A percentile compares a stretch with the other conserved stretches of the same genome.
These are phyloP conservation scores for Hylyphantes graminicola DNA, from an alignment of 1,140 invertebrate genomes.

Conservation along the genomic window DNA sequence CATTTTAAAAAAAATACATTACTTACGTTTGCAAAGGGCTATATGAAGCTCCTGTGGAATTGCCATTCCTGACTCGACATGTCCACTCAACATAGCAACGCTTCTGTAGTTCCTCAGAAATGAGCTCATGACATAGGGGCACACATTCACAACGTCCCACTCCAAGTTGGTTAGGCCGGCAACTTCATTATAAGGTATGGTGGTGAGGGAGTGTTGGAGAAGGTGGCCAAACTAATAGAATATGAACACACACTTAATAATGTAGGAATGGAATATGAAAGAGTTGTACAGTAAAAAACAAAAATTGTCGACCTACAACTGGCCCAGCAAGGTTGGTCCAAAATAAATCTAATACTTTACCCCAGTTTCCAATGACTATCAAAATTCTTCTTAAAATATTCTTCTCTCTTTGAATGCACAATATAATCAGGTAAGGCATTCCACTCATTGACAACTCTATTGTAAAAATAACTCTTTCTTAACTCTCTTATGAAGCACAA, in stretches of 20 bases:
- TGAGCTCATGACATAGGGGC: conserved; percentile 82
- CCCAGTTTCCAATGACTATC: too few species aligned
- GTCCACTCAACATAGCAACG: conserved; percentile 76
- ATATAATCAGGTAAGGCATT: too few species aligned
- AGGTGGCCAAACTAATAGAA: conserved; percentile 80
- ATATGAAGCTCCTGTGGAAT: conserved; percentile 76
- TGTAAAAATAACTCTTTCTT: too few species aligned
- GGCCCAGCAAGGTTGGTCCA: neutral
- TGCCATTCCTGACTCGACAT: conserved; percentile 77
- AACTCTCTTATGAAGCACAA: too few species aligned
- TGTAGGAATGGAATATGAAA: neutral
- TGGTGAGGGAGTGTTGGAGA: conserved; percentile 84
- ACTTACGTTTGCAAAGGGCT: conserved; percentile 72
- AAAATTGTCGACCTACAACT: neutral
- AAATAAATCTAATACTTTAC: too few species aligned
- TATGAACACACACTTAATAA: neutral
- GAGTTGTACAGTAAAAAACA: too few species aligned
- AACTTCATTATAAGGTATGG: conserved; percentile 83
- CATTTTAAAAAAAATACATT: neutral
- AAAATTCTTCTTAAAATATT: too few species aligned
- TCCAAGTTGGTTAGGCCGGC: conserved; percentile 87
- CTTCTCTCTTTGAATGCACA: too few species aligned
- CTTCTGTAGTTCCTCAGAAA: conserved; percentile 81
- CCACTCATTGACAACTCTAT: too few species aligned
- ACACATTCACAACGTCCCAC: conserved; percentile 88